Base-by-base conservation (phyloP, 2,797 vertebrate species). In the Cyclopterus lumpus region DNA sequence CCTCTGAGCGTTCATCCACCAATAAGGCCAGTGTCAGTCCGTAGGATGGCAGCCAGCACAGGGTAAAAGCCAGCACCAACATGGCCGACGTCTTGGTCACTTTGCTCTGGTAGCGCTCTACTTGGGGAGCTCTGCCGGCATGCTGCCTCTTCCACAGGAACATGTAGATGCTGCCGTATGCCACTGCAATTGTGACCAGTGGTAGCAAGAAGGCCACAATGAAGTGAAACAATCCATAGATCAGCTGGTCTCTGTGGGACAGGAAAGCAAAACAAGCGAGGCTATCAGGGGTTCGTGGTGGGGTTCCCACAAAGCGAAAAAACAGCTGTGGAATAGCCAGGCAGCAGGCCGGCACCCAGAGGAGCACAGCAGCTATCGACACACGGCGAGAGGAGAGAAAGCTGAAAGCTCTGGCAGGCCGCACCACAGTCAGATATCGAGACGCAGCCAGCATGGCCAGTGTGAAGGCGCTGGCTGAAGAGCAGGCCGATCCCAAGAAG, bases 41-140 rank as follows among this genome's bases (percentile, higher is more conserved):
- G 0, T 96, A 95, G 30, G 95, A 95, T 0, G 95, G 95, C 86
- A 95, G 72, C 95, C 95, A 95, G 86, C 95, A 95, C n/a, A 95
- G 16, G 3, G 94, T 85, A n/a, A 96, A 95, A 8, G 93, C 93
- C 74, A 95, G 34, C 62, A 96, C 95, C 77, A 96, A 83, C 90
- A 95, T 76, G 42, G 92, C 93, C 0, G 93, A 94, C 0, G 93
- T 95, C 75, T 92, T 87, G 5, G 95, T 95, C 64, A 96, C 94
- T 86, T 91, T 91, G n/a, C 64, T 88, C 68, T 96, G 95, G 83
- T 96, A 94, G 55, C 88, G 93, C 77, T 95, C 94, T 18, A 95
- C 89, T 18, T 92, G 94, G 2, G 92, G 93, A 7, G 78, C 86
- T 28, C 67, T 81, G 55, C 80, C 61, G 0, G 72, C 26, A 0